Base-by-base conservation (phyloP, 2,888 invertebrate genomes). In the Hypercompe scribonia region DNA sequence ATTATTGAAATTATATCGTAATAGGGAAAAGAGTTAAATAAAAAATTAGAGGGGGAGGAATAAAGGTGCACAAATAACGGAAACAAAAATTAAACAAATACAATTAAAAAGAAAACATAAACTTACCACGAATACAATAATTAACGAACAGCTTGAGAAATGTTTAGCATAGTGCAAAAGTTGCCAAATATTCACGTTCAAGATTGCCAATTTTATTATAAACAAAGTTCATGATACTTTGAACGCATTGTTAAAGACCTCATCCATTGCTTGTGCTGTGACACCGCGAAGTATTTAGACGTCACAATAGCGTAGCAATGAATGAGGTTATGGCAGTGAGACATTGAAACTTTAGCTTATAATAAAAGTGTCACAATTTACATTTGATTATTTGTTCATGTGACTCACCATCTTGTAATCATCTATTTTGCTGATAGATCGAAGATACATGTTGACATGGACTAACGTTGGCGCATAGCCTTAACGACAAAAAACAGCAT, bases 371-470 rank as follows among this genome's bases (percentile, higher is more conserved):
- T 81, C 75, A 85, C 85, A 85, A 85, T 80, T 81, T 81, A 82
- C 85, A 80, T 66, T 69, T 69, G 65, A 65, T 83, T 81, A 71
- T 72, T 85, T 86, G 88, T 86, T 88, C 86, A 87, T 88, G 88
- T 92, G 90, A 98, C 98, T 98, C 98, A 99, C 99, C 99, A 99
- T 99, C 97, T 98, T 98, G 96, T 99, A 99, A 97, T 99, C 99
- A 96, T 99, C 98, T 97, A 99, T 99, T 98, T 99, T 98, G 97
- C 99, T 99, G 97, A 99, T 99, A 96, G 99, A 99, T 93, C 99
- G 97, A 88, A 99, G 98, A 96, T 97, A 98, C 97, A 99, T 97
- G 98, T 99, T 99, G 97, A 99, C 98, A 93, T 96, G 96, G 92
- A 99, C 99, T 96, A 97, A 96, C 93, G 98, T 98, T 90, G 98